Conservation (phyloP, 1,140 invertebrate genomes). For the Drosophila seguyi region DNA sequence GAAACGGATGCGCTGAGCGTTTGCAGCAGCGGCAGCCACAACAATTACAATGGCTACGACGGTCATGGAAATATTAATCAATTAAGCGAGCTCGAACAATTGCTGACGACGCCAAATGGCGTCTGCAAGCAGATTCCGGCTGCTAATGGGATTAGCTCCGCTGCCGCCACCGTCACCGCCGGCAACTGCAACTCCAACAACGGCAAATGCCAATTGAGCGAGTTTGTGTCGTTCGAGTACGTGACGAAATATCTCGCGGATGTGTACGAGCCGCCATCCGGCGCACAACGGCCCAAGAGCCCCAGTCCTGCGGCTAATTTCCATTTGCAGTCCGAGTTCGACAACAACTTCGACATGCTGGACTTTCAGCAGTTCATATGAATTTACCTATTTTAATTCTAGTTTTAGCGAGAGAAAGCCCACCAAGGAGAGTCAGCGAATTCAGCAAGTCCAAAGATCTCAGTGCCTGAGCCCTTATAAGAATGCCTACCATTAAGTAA, state of each 20-base stretch:
- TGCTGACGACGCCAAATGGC: slow-evolving; percentile 48
- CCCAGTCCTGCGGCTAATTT: slow-evolving; percentile 25
- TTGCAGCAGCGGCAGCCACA: slow-evolving; percentile 58
- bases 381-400: slow-evolving; percentile 4
- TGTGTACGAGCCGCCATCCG: slow-evolving; percentile 49
- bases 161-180: slow-evolving; percentile 7
- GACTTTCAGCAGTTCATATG: slow-evolving; percentile 79
- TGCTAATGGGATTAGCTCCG: slow-evolving; percentile 45
- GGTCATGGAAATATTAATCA: slow-evolving; percentile 67
- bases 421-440: slow-evolving; percentile 33
- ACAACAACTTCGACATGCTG: slow-evolving; percentile 75
- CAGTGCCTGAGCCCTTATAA: slow-evolving; percentile 56
- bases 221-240: slow-evolving; percentile 84
- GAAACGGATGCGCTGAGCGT: slow-evolving; percentile 71
- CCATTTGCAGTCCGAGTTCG: slow-evolving; percentile 60
- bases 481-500: slow-evolving; percentile 50
- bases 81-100: slow-evolving; percentile 78
- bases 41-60: slow-evolving; percentile 34
- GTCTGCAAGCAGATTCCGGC: slow-evolving; percentile 23
- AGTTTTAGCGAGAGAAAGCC: slow-evolving; percentile 10
- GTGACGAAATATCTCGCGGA: slow-evolving; percentile 81
- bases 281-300: slow-evolving; percentile 33
- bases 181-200: slow-evolving; percentile 8
- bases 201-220: slow-evolving; percentile 60
- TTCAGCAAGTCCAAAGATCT: slow-evolving; percentile 69